Evolutionary conservation across 2,888 invertebrate species (phyloP), one percentile per base, ranked within the genome.

Genomic region (Nemotelus pantherinus): DNA sequence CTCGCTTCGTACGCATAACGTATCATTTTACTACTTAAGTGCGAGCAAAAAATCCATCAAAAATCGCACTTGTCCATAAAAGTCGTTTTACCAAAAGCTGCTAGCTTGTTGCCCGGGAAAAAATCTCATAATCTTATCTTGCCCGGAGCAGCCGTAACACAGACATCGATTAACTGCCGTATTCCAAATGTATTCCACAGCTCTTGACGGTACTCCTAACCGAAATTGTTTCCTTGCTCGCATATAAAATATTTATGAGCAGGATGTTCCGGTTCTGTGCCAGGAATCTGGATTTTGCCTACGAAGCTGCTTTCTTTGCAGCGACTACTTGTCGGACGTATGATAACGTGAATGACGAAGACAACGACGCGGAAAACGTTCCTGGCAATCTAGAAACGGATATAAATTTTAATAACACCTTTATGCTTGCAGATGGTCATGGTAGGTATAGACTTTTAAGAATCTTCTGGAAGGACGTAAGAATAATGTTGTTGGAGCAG

Each of bases 381-480:
- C 53, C 6, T 53, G 53, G 53, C 53, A 53, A 10, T 10, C 53
- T 10, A 10, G 10, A 53, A 10, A 53, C 6, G 6, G 53, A 53
- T 53, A 53, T 53, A 53, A 53, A 53, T 53, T 53, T 53, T 53
- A 53, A 53, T 53, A 53, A 53, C 53, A 53, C 53, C 53, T 25
- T 25, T 25, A 25, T 53, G 53, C 53, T 53, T 10, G 6, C 10
- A 53, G 6, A 53, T 53, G 53, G 53, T 25, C 25, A 25, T 25
- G 25, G 53, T 10, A 53, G 53, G 53, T 53, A 53, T 53, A 10
- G 53, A 6, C 53, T 53, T 10, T 53, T 53, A 53, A 53, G 53
- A 7, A 10, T 53, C 10, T 6, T 25, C 10, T 53, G 10, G 6
- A 53, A 6, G 53, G 10, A 53, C 53, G 53, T 53, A 10, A 7